A percentile compares a stretch with the other conserved stretches of the same genome.
Evolutionary conservation across 1,140 invertebrate genomes (phyloP).

Genomic region (Eurytemora carolleeae): DNA sequence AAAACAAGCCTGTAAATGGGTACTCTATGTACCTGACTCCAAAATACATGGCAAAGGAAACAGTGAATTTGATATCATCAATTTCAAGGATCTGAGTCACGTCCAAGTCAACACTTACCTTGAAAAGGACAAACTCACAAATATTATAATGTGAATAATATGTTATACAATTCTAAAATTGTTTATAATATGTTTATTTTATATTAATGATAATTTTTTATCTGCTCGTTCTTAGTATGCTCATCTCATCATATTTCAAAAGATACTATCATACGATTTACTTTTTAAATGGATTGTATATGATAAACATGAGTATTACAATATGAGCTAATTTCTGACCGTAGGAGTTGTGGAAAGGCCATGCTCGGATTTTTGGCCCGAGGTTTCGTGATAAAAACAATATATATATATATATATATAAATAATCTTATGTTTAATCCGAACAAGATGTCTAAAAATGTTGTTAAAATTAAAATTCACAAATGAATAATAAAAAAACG

Average conservation of each 20-base stretch:
- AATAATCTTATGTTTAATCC: too few species aligned
- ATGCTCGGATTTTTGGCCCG: too few species aligned
- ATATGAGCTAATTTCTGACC: too few species aligned
- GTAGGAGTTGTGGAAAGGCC: too few species aligned
- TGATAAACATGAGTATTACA: too few species aligned
- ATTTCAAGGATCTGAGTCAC: conserved; percentile 4
- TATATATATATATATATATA: too few species aligned
- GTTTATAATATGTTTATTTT: background rate
- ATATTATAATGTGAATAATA: background rate
- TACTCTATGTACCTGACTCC: background rate
- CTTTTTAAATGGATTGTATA: too few species aligned
- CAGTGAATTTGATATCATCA: conserved; percentile 9
- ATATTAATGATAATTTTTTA: background rate
- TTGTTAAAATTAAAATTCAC: too few species aligned
- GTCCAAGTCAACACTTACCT: conserved; percentile 1
- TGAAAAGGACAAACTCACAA: background rate
- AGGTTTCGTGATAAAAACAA: too few species aligned
- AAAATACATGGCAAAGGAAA: conserved; percentile 6
- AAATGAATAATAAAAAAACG: too few species aligned
- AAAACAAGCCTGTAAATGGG: background rate
- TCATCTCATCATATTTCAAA: background rate
- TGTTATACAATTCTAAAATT: background rate
- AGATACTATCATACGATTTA: too few species aligned
- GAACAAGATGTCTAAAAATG: too few species aligned
- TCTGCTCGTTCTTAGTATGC: background rate